Conservation (phyloP, 2,888 invertebrate species). For the Scrobipalpa costella region DNA sequence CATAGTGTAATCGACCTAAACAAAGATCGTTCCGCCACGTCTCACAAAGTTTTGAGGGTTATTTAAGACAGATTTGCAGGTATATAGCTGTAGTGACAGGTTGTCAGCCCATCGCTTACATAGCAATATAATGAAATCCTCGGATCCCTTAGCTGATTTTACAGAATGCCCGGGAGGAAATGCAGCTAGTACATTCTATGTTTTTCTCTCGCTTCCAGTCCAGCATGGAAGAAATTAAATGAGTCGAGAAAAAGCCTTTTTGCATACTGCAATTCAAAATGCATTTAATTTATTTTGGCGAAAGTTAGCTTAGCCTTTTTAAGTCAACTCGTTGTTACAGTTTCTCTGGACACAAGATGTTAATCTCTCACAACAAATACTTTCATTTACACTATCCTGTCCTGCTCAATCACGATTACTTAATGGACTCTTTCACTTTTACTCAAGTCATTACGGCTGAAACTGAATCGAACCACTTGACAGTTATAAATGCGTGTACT, state of each 20-base stretch:
- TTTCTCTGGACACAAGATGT: conserved; percentile 27
- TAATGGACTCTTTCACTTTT: conserved; percentile 22
- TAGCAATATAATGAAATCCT: no score
- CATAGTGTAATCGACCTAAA: no score
- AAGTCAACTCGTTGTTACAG: conserved; percentile 20
- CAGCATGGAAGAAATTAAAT: no score
- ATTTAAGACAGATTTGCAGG: no score
- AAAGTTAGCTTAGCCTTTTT: conserved; percentile 10
- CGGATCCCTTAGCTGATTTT: no score
- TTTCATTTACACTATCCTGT: conserved; percentile 17
- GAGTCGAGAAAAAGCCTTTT: background rate
- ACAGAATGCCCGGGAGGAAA: no score
- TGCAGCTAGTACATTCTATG: no score
- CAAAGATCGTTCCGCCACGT: no score
- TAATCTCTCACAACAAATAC: conserved; percentile 15
- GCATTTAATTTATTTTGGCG: background rate
- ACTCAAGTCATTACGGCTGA: conserved; percentile 19
- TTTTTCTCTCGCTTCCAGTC: no score
- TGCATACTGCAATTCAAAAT: background rate
- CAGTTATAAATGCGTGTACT: conserved; percentile 51
- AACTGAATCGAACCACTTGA: conserved; percentile 20
- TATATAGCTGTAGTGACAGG: no score
- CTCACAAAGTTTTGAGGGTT: no score
- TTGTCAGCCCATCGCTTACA: no score
- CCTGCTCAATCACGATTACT: conserved; percentile 18